Evolutionary conservation across 2,888 invertebrate species (phyloP).

Genomic region (Andrena bucephala): DNA sequence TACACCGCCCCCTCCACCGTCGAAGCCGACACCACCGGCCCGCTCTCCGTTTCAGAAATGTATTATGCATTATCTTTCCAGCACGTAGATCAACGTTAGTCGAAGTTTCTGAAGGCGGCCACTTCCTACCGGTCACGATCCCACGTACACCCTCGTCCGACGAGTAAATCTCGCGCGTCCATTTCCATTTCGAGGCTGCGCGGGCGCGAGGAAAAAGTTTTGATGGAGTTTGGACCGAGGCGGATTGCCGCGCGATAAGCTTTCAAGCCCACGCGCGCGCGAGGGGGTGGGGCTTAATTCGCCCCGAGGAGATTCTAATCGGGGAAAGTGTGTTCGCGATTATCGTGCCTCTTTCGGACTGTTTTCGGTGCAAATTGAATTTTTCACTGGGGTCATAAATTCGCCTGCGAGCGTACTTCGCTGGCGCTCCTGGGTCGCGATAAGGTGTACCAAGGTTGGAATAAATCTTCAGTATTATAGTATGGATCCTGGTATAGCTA

Average conservation of each 20-base stretch:
- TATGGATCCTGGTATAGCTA: no score
- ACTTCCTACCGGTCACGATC: conserved; percentile 65
- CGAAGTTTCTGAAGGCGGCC: conserved; percentile 77
- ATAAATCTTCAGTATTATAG: no score
- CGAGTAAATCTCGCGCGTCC: conserved; percentile 44
- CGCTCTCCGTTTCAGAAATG: conserved; percentile 78
- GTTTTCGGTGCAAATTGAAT: conserved; percentile 28
- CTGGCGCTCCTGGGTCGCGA: not conserved
- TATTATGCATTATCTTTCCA: conserved; percentile 84
- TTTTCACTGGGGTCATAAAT: not conserved
- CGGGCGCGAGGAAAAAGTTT: conserved; percentile 20
- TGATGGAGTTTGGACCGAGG: conserved; percentile 35
- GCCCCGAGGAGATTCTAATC: conserved; percentile 13
- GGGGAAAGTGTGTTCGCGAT: conserved; percentile 20
- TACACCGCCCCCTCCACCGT: conserved; percentile 48
- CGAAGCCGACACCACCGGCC: conserved; percentile 53
- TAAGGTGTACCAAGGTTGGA: no score
- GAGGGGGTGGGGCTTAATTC: conserved; percentile 34
- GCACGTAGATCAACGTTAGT: conserved; percentile 83
- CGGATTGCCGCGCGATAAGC: conserved; percentile 42
- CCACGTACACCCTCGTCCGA: conserved; percentile 31
- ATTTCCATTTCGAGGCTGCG: conserved; percentile 55
- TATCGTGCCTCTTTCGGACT: not conserved
- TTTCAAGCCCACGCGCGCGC: not conserved
- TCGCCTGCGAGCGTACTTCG: not conserved